phyloP scores from a whole-genome alignment of 2,888 invertebrate genomes.

The Pristionchus exspectatus region DNA sequence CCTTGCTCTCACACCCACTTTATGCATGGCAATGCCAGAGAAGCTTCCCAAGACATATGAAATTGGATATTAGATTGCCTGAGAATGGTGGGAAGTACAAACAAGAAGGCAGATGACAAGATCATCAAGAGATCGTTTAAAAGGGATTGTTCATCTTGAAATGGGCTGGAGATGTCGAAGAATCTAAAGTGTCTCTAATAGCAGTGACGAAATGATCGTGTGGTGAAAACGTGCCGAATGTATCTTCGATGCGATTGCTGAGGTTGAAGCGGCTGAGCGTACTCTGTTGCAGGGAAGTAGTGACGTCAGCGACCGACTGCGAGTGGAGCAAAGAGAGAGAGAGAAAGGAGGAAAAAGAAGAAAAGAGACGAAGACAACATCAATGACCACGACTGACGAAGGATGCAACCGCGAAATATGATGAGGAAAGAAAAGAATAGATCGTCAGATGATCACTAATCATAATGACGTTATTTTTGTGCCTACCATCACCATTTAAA shows the following conservation, averaged over 20 bases:
- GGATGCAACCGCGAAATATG: slow-evolving; percentile 27
- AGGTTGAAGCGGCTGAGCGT: slow-evolving; percentile 38
- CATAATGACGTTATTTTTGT: background rate
- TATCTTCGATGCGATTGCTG: background rate
- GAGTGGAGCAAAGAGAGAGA: background rate
- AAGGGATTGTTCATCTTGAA: background rate
- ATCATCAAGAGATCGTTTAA: background rate
- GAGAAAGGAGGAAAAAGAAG: background rate
- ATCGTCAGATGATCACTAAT: background rate
- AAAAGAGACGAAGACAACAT: background rate
- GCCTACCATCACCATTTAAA: no score
- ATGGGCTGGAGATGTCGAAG: background rate
- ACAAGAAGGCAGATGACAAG: background rate
- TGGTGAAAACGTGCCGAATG: background rate
- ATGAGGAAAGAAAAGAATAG: background rate
- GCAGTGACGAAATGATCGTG: background rate
- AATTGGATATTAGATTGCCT: background rate
- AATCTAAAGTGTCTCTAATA: background rate
- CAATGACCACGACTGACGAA: slow-evolving; percentile 44
- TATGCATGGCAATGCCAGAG: background rate
- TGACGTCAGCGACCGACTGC: slow-evolving; percentile 39
- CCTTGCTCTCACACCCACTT: background rate
- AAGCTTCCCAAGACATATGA: slow-evolving; percentile 3
- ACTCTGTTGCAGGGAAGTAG: slow-evolving; percentile 26
- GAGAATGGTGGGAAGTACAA: slow-evolving; percentile 24